Evolutionary conservation across 2,113 vertebrate species (phyloP).

Genomic region (Perca schrenkii): DNA sequence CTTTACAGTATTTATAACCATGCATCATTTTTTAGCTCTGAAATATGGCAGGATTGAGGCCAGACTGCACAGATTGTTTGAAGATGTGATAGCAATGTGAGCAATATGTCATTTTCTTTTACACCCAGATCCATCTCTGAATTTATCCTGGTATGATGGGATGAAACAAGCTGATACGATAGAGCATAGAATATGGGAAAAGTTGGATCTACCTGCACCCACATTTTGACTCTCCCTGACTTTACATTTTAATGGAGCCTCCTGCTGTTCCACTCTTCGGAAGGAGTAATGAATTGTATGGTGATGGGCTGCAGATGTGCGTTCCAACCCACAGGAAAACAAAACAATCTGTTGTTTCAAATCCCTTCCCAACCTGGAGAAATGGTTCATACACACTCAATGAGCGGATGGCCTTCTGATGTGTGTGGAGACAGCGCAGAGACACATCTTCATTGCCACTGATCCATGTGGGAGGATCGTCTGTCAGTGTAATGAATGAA

Average conservation of each 20-base stretch:
- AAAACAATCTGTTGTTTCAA: constrained; percentile 30
- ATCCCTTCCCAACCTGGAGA: background rate
- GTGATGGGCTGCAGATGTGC: constrained; percentile 25
- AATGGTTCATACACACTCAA: constrained; percentile 12
- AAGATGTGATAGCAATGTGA: constrained; percentile 14
- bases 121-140: background rate
- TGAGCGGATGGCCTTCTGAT: constrained; percentile 1
- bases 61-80: background rate
- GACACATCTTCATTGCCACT: background rate
- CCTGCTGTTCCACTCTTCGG: background rate
- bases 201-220: background rate
- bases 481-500: constrained; percentile 38
- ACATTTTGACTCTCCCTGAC: background rate
- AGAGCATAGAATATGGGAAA: background rate
- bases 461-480: constrained; percentile 21
- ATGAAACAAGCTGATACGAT: background rate
- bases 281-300: constrained; percentile 3
- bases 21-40: constrained; percentile 7
- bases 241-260: constrained; percentile 4
- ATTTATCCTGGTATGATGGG: background rate
- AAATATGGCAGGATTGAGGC: background rate
- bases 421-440: background rate
- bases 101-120: background rate
- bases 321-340: constrained; percentile 17
- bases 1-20: background rate